A percentile compares a stretch with the other conserved stretches of the same genome.
These are phyloP conservation scores for Stictocephala bisonia DNA, from an alignment of 2,888 invertebrate genomes.

Conservation along the genomic window DNA sequence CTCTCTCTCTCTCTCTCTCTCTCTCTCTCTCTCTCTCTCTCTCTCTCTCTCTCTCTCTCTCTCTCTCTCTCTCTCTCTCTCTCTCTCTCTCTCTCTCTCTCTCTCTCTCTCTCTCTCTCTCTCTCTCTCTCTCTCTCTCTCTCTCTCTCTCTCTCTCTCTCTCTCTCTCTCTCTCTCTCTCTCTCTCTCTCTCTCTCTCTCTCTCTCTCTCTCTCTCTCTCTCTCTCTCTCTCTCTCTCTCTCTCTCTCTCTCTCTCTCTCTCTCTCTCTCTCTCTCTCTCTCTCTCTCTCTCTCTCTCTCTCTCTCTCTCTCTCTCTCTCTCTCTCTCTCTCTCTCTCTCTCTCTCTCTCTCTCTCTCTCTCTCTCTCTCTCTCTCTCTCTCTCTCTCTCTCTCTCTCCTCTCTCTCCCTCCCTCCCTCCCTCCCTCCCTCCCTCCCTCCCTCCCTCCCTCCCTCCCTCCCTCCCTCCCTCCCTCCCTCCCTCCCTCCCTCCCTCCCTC, in stretches of 20 bases:
- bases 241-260: constrained; percentile 55
- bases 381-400: constrained; percentile 60
- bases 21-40: background rate
- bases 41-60: background rate
- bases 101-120: constrained; percentile 22
- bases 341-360: constrained; percentile 57
- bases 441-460: constrained; percentile 54
- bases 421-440: constrained; percentile 61
- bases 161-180: constrained; percentile 59
- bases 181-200: constrained; percentile 60
- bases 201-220: constrained; percentile 60
- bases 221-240: constrained; percentile 57
- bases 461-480: constrained; percentile 41
- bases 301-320: constrained; percentile 55
- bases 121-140: constrained; percentile 56
- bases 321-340: constrained; percentile 59
- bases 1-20: too few species aligned
- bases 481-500: constrained; percentile 27
- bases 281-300: constrained; percentile 57
- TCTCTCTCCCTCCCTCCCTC: constrained; percentile 55
- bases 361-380: constrained; percentile 53
- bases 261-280: constrained; percentile 59
- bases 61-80: constrained; percentile 1
- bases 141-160: constrained; percentile 55
- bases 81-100: constrained; percentile 22